phyloP scores from a whole-genome alignment of 2,888 invertebrate species.

The Blastobasis lacticolella region DNA sequence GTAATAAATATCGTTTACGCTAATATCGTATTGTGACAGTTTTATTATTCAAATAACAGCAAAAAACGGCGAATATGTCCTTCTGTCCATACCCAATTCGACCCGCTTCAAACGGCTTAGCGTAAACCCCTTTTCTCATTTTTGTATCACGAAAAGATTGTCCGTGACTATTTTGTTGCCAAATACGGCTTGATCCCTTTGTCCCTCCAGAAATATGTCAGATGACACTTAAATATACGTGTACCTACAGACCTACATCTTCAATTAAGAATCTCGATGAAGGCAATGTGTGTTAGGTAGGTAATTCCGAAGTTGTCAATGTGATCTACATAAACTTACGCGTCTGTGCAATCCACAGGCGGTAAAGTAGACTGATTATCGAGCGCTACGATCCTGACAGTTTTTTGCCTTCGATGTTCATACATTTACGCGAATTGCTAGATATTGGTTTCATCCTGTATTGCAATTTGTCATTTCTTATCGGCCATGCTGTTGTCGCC shows the following conservation, averaged over 20 bases:
- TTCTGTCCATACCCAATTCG: conserved; percentile 66
- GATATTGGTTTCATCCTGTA: conserved; percentile 13
- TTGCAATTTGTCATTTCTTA: conserved; percentile 64
- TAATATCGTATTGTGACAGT: conserved; percentile 55
- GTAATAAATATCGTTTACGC: conserved; percentile 58
- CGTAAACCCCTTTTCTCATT: conserved; percentile 66
- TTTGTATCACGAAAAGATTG: conserved; percentile 65
- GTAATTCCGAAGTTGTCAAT: no score
- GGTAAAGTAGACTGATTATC: no score
- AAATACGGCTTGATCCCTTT: conserved; percentile 60
- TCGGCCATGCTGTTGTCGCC: conserved; percentile 29
- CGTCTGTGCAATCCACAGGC: no score
- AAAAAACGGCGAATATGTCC: conserved; percentile 60
- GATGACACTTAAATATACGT: no score
- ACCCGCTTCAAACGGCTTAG: conserved; percentile 71
- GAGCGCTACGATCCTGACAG: no score
- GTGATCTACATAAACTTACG: no score
- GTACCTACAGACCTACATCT: no score
- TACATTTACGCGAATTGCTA: no score
- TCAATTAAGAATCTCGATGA: no score
- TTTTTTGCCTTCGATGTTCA: no score
- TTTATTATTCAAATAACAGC: conserved; percentile 66
- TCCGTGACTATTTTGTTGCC: conserved; percentile 62
- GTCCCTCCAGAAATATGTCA: conserved; percentile 22
- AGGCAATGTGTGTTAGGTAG: no score